Evolutionary conservation across 2,888 invertebrate species (phyloP).

Genomic region (Bellardia bayeri): DNA sequence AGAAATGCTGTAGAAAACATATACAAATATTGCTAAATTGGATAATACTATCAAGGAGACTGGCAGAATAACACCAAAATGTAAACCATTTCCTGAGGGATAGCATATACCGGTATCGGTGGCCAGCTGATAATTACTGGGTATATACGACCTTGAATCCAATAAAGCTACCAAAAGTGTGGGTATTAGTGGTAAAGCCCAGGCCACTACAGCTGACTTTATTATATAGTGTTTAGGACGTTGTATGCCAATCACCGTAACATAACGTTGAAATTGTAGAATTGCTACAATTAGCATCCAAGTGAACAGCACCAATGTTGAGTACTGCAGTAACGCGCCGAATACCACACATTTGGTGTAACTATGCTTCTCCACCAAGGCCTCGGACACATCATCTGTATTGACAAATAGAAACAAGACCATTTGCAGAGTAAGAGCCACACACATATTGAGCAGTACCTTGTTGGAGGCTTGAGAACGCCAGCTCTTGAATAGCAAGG

Average conservation of each 20-base stretch:
- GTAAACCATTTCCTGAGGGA: constrained; percentile 85
- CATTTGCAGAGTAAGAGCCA: constrained; percentile 87
- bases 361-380: constrained; percentile 76
- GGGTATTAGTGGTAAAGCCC: constrained; percentile 87
- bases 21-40: constrained; percentile 86
- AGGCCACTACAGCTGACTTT: constrained; percentile 87
- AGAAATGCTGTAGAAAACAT: constrained; percentile 84
- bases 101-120: constrained; percentile 85
- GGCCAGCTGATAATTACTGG: constrained; percentile 75
- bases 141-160: constrained; percentile 85
- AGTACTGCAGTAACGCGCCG: constrained; percentile 88
- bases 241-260: constrained; percentile 86
- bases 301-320: constrained; percentile 88
- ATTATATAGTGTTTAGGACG: constrained; percentile 87
- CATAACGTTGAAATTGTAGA: constrained; percentile 89
- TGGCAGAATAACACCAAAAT: constrained; percentile 85
- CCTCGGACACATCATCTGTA: constrained; percentile 78
- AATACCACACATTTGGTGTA: constrained; percentile 85
- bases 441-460: constrained; percentile 87
- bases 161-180: constrained; percentile 85
- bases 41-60: constrained; percentile 85
- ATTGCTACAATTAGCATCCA: constrained; percentile 90
- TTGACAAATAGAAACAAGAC: constrained; percentile 82
- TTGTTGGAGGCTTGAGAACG: constrained; percentile 88
- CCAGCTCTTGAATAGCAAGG: constrained; percentile 86